A percentile compares a stretch with the other conserved stretches of the same genome.
These are phyloP conservation scores for Xiphias gladius DNA, from an alignment of 2,113 vertebrate species.

Conservation along the genomic window DNA sequence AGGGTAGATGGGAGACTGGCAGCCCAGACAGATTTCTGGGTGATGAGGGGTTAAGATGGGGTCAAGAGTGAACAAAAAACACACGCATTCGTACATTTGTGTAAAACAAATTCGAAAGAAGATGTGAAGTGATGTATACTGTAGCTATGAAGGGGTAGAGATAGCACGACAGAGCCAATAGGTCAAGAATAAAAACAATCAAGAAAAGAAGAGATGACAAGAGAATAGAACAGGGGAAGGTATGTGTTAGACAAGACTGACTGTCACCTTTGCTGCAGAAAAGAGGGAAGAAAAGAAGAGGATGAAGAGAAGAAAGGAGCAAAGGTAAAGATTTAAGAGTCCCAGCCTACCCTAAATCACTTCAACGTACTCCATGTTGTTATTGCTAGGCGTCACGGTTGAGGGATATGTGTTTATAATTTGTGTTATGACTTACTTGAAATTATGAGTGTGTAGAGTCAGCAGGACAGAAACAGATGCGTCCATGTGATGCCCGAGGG, in stretches of 20 bases:
- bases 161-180: neutral
- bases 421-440: conserved; percentile 86
- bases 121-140: neutral
- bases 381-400: conserved; percentile 82
- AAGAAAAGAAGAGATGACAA: conserved; percentile 21
- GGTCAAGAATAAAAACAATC: neutral
- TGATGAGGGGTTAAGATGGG: conserved; percentile 66
- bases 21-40: conserved; percentile 60
- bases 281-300: conserved; percentile 9
- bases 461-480: conserved; percentile 83
- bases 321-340: conserved; percentile 81
- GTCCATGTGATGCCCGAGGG: conserved; percentile 78
- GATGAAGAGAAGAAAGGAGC: conserved; percentile 59
- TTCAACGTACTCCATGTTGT: conserved; percentile 79
- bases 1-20: conserved; percentile 36
- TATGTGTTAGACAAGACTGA: conserved; percentile 59
- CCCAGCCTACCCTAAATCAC: conserved; percentile 81
- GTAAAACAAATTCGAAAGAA: conserved; percentile 6
- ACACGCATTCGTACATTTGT: neutral
- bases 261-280: conserved; percentile 64
- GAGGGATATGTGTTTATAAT: conserved; percentile 86
- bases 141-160: neutral
- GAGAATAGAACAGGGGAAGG: conserved; percentile 15
- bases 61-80: conserved; percentile 59
- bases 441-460: conserved; percentile 82